Percentiles rank a stretch among this genome's conserved stretches.
Evolutionary conservation across 2,797 vertebrate species (phyloP).

Genomic region (Anguilla marmorata): DNA sequence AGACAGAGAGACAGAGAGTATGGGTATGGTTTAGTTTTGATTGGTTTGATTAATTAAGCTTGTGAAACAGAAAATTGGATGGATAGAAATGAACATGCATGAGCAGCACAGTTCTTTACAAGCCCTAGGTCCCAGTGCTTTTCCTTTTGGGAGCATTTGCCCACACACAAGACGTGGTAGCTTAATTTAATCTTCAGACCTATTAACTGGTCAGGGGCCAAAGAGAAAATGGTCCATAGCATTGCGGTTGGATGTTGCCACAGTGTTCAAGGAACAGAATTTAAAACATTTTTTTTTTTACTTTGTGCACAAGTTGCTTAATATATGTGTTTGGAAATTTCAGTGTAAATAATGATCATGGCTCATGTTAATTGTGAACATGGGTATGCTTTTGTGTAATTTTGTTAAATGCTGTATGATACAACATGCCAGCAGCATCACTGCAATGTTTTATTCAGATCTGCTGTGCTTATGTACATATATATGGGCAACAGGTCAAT

Average conservation of each 20-base stretch:
- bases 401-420: not conserved
- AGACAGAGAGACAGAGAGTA: constrained; percentile 23
- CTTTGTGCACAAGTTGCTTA: not conserved
- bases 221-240: constrained; percentile 45
- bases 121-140: constrained; percentile 47
- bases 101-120: constrained; percentile 58
- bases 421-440: not conserved
- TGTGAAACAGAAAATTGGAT: constrained; percentile 72
- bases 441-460: not conserved
- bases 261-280: constrained; percentile 27
- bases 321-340: too few species aligned
- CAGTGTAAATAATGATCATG: too few species aligned
- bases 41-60: constrained; percentile 73
- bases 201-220: constrained; percentile 40
- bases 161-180: constrained; percentile 42
- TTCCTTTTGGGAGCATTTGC: constrained; percentile 47
- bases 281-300: not conserved
- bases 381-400: not conserved
- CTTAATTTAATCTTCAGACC: constrained; percentile 63
- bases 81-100: constrained; percentile 44
- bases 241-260: constrained; percentile 26
- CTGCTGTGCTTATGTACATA: not conserved
- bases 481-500: not conserved
- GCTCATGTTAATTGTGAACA: not conserved
- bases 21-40: constrained; percentile 60